A percentile compares a stretch with the other conserved stretches of the same genome.
Conservation (phyloP, 1,140 invertebrate species). For the Drosophila bocki region DNA sequence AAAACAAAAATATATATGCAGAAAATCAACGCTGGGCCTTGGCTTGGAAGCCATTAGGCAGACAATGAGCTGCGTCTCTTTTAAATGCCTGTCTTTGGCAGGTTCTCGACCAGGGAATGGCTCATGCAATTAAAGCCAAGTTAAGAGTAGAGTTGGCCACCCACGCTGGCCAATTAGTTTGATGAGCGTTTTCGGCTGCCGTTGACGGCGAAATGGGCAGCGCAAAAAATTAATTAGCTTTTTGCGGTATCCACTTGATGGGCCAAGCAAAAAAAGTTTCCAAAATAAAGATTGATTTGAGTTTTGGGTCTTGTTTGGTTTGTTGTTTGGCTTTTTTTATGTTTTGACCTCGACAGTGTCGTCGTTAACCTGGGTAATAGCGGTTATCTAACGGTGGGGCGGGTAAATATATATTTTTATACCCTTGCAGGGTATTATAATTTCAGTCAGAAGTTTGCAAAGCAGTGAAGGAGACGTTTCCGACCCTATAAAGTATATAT, state of each 20-base stretch:
- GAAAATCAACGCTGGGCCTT: constrained; percentile 27
- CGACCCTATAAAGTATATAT: too few species aligned
- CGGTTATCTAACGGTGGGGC: background rate
- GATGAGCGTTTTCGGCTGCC: constrained; percentile 41
- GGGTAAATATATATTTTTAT: background rate
- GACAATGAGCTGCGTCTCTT: constrained; percentile 59
- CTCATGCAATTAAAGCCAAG: constrained; percentile 49
- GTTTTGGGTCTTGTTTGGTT: constrained; percentile 13
- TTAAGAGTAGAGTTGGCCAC: constrained; percentile 39
- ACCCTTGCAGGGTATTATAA: too few species aligned
- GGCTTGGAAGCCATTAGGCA: constrained; percentile 41
- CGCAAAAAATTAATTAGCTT: constrained; percentile 46
- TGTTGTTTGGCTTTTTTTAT: background rate
- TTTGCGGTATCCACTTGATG: constrained; percentile 39
- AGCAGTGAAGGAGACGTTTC: too few species aligned
- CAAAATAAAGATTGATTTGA: constrained; percentile 46
- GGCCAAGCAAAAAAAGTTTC: constrained; percentile 25
- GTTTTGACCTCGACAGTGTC: constrained; percentile 2
- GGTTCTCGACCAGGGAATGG: constrained; percentile 18
- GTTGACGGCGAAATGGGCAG: constrained; percentile 29
- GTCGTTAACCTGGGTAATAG: background rate
- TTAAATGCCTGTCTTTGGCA: constrained; percentile 44
- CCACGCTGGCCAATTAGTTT: constrained; percentile 55
- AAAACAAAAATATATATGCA: constrained; percentile 4
- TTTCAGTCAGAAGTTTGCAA: too few species aligned